Base-by-base conservation (phyloP, 2,113 vertebrate genomes). In the Rana temporaria region DNA sequence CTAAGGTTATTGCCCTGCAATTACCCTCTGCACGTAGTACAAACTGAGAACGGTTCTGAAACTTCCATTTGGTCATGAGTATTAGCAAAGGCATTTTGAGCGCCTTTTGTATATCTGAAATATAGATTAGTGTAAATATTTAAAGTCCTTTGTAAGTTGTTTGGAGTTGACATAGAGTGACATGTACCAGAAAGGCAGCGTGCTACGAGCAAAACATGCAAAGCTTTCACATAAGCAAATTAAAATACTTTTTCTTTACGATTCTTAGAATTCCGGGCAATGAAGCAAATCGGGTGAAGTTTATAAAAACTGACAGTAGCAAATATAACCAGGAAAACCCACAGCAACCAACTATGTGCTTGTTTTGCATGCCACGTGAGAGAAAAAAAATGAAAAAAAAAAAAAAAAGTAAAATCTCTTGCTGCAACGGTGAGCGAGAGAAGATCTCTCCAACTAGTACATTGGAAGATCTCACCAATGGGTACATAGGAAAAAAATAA, bases 71-170 rank as follows among this genome's bases (percentile, higher is more conserved):
- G 20, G 66, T 30, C 22, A 15, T 63, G 57, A 53, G 78, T 63
- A 53, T 63, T 62, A 48, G 22, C 2, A 34, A 71, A 52, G 79
- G 69, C 24, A 64, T 73, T 55, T 19, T 53, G 42, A n/a, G 57
- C 57, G 57, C 60, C 69, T 20, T 74, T 66, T 82, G 79, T 82
- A 66, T 82, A 82, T 74, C 62, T 74, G 60, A 74, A 56, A 74
- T 82, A 82, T 82, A 82, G 79, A 82, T 82, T 82, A 19, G 79
- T 74, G 71, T 82, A 82, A 82, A 82, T 82, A 82, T 82, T 82
- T 82, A 82, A 82, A 82, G 62, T 82, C 22, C 70, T 74, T 38
- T 65, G 79, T 55, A 82, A 82, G 79, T 82, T 82, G 69, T 82
- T 82, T 66, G 57, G 52, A 32, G 60, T 59, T 60, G 59, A 62